Conservation (phyloP, 2,797 vertebrate genomes). For the Antrozous pallidus region DNA sequence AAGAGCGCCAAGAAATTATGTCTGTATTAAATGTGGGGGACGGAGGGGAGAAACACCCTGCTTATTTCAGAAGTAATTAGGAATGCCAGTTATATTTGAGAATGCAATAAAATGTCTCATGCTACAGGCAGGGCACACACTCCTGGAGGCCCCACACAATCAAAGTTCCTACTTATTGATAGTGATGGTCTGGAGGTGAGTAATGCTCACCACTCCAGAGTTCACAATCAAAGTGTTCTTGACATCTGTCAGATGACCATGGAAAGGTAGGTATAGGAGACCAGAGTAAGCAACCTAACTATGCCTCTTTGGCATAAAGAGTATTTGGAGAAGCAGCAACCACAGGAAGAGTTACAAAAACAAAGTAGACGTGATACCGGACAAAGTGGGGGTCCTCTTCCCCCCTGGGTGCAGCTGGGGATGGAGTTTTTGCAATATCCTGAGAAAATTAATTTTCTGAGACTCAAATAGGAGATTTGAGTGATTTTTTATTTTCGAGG, state of each 20-base stretch:
- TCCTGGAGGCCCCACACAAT: neutral
- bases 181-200: neutral
- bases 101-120: neutral
- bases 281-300: neutral
- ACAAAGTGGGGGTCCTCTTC: no score
- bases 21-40: neutral
- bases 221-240: neutral
- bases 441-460: no score
- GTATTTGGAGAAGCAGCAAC: neutral
- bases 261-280: neutral
- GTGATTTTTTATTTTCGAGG: no score
- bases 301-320: neutral
- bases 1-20: slow-evolving; percentile 30
- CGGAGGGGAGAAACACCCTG: no score
- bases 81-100: neutral
- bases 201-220: neutral
- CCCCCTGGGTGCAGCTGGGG: no score
- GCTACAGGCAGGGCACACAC: neutral
- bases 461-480: no score
- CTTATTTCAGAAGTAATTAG: neutral
- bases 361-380: neutral
- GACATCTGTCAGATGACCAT: neutral
- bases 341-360: neutral
- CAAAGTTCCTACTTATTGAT: neutral
- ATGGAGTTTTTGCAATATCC: no score